Evolutionary conservation across 1,140 invertebrate species (phyloP).

Genomic region (Drosophila malerkotliana): DNA sequence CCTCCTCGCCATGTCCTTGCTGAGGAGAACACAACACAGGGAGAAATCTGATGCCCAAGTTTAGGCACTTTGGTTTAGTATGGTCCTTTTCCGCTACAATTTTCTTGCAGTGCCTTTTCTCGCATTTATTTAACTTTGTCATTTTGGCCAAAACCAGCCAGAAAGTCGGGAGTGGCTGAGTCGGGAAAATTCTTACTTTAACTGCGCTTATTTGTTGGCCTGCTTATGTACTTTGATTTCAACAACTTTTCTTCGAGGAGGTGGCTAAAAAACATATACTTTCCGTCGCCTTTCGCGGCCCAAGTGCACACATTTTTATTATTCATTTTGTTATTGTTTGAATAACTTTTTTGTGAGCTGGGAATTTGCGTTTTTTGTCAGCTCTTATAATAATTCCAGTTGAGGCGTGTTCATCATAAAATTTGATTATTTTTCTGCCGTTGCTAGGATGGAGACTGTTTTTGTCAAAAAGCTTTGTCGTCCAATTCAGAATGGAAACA

Average conservation of each 20-base stretch:
- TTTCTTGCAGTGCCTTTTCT: background rate
- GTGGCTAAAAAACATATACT: constrained; percentile 6
- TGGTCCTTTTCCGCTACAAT: background rate
- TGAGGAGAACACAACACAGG: background rate
- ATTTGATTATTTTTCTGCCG: constrained; percentile 44
- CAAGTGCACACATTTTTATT: constrained; percentile 40
- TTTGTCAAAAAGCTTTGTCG: constrained; percentile 14
- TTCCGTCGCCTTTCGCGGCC: constrained; percentile 16
- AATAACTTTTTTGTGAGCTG: constrained; percentile 38
- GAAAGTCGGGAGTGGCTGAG: background rate
- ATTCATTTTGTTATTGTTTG: constrained; percentile 41
- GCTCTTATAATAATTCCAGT: constrained; percentile 42
- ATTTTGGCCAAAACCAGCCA: constrained; percentile 36
- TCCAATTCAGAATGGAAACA: background rate
- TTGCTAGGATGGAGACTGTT: constrained; percentile 21
- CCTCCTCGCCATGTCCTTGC: background rate
- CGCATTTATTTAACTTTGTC: constrained; percentile 50
- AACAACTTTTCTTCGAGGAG: constrained; percentile 35
- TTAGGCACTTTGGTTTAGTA: background rate
- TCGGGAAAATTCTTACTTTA: constrained; percentile 43
- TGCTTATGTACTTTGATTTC: constrained; percentile 61
- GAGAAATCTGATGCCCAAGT: background rate
- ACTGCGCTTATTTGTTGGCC: constrained; percentile 51
- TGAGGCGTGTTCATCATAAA: constrained; percentile 30
- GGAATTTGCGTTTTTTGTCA: constrained; percentile 30